A percentile compares a stretch with the other conserved stretches of the same genome.
phyloP scores from a whole-genome alignment of 1,140 invertebrate species.

The Tenebrio molitor region DNA sequence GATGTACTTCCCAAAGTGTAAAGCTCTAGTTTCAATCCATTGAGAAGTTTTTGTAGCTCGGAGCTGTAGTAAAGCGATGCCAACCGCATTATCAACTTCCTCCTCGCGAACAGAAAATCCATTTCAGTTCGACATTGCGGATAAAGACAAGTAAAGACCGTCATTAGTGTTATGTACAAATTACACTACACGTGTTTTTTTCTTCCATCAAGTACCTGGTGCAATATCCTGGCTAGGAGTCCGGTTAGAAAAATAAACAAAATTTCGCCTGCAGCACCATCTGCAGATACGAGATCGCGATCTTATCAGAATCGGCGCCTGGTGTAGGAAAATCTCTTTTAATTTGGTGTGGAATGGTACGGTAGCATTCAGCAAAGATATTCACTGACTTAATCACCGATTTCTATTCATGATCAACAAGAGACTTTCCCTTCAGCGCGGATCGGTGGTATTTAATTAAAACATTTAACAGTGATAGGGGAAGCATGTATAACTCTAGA shows the following conservation, averaged over 20 bases:
- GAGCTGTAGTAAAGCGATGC: too few relatives aligned
- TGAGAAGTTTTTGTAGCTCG: too few relatives aligned
- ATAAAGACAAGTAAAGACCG: too few relatives aligned
- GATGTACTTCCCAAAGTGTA: too few relatives aligned
- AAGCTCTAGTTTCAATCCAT: too few relatives aligned
- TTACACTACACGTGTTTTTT: too few relatives aligned
- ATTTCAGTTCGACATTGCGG: too few relatives aligned
- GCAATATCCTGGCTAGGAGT: too few relatives aligned
- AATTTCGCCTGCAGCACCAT: background rate
- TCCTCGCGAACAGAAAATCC: background rate
- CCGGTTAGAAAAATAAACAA: too few relatives aligned
- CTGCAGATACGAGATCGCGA: background rate
- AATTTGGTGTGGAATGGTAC: background rate
- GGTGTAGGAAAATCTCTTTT: constrained; percentile 22
- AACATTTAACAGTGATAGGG: constrained; percentile 37
- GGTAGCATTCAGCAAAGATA: constrained; percentile 18
- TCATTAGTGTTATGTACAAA: too few relatives aligned
- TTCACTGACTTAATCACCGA: constrained; percentile 28
- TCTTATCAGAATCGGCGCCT: background rate
- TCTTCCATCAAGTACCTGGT: too few relatives aligned
- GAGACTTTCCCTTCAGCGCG: constrained; percentile 14
- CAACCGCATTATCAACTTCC: too few relatives aligned
- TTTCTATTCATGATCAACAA: constrained; percentile 30
- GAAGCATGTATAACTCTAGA: background rate
- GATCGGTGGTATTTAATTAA: constrained; percentile 18